Base-by-base conservation (phyloP, 2,797 vertebrate species). In the Merluccius polli region DNA sequence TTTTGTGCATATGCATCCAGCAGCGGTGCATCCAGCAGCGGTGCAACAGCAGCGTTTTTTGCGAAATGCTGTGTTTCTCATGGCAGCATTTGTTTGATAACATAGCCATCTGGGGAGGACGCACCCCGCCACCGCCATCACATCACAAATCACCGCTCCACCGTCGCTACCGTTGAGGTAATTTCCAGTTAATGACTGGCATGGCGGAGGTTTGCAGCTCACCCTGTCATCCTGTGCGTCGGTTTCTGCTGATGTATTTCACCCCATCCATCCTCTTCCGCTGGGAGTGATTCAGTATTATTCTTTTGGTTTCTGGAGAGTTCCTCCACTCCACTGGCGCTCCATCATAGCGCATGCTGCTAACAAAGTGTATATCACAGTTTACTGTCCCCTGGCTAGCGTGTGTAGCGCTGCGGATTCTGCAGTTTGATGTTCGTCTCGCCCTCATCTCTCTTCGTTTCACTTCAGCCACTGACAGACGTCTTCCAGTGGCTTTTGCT, bases 101-200 rank as follows among this genome's bases (percentile, higher is more conserved):
- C 82, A 80, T 74, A 72, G 84, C 84, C 84, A 84, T 87, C 86
- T 86, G 73, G 82, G 73, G 81, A 83, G 77, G 82, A 83, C 82
- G 83, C 89, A 81, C 87, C 75, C 18, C 48, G 7, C 21, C 48
- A n/a, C 18, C 44, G 81, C 89, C 88, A 88, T 90, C 88, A 90
- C 86, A 86, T 80, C 81, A 84, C 81, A 90, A 91, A 92, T 89
- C 86, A 89, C 86, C 80, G 85, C 80, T 73, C 79, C 70, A 86
- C 87, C 88, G 87, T 87, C 85, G 76, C 79, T 48, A 85, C 87
- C 87, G 87, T 86, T 85, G 76, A 86, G 78, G 86, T 90, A 87
- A 90, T 92, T 90, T 89, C 81, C 82, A 73, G 79, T 87, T 87
- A 91, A 90, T 82, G 85, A 87, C 84, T 83, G 78, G 86, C 87